Evolutionary conservation across 2,113 vertebrate genomes (phyloP).

Genomic region (Hyla sarda): DNA sequence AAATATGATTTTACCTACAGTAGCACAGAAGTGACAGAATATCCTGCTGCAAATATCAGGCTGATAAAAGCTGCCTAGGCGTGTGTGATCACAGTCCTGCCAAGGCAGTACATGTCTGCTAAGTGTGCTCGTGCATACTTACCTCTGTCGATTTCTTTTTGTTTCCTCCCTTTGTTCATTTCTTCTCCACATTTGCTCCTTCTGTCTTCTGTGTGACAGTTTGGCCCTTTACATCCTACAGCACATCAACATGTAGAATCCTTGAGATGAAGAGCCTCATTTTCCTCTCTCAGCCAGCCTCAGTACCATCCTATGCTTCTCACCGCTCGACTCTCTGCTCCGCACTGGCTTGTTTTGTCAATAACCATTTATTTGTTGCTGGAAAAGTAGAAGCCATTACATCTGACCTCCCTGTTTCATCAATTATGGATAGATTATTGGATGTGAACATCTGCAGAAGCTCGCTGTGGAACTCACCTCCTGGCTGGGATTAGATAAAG

Average conservation of each 20-base stretch:
- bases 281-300: conserved; percentile 64
- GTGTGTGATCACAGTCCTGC: conserved; percentile 68
- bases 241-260: conserved; percentile 61
- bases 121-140: conserved; percentile 74
- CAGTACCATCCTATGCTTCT: conserved; percentile 71
- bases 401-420: conserved; percentile 99
- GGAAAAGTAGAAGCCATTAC: conserved; percentile 94
- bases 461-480: conserved; percentile 92
- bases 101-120: conserved; percentile 61
- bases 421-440: conserved; percentile 99
- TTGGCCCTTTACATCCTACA: conserved; percentile 64
- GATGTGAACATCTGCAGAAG: conserved; percentile 99
- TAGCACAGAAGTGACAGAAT: neutral
- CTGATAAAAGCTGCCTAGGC: neutral
- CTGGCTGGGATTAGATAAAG: conserved; percentile 98
- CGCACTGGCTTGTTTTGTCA: conserved; percentile 97
- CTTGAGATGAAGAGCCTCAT: conserved; percentile 64
- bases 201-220: conserved; percentile 63
- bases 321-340: conserved; percentile 79
- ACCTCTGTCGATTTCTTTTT: conserved; percentile 67
- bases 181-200: conserved; percentile 59
- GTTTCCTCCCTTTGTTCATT: conserved; percentile 44
- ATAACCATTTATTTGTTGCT: conserved; percentile 99
- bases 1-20: neutral
- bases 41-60: neutral